Evolutionary conservation across 2,113 vertebrate species (phyloP), one percentile per base, ranked within the genome.

Genomic region (Recurvirostra avosetta): DNA sequence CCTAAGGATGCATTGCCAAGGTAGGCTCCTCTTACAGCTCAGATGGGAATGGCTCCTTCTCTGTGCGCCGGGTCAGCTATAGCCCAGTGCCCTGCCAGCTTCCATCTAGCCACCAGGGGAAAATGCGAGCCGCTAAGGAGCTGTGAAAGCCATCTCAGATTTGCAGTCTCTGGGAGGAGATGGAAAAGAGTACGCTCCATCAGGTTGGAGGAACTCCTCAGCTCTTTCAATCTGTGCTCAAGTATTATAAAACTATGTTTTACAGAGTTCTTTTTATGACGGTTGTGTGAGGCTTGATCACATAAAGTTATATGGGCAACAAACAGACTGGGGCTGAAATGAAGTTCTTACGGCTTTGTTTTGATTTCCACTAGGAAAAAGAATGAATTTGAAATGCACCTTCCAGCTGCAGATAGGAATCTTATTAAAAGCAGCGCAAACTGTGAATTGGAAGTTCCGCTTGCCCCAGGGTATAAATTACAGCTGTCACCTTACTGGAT

Each of bases 201-300:
- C 49, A 43, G 53, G 45, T 13, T 79, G 88, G 55, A 93, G 91
- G 85, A 79, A n/a, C 53, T 86, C 84, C 72, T 82, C 52, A 32
- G 50, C 77, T 94, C 67, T 82, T 66, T 34, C 47, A 94, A 78
- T 68, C 75, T 62, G 79, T 65, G 71, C 83, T 97, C 56, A 29
- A 84, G 94, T 90, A 59, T 94, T 95, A 90, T 62, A 88, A 96
- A 94, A 47, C 73, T 82, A 8, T 88, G 71, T 67, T 95, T 95
- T 94, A 96, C 86, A 72, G 85, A 87, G 90, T 93, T 94, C 80
- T 83, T 91, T 47, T 94, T 97, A 97, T 95, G 90, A 88, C 5
- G 2, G 78, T 72, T 90, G 82, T 92, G 92, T 82, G 80, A 89
- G 65, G 70, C 87, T 80, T 71, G 91, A 78, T 70, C 80, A 49